Conservation (phyloP, 2,797 vertebrate genomes). For the Mionectes olivaceus region DNA sequence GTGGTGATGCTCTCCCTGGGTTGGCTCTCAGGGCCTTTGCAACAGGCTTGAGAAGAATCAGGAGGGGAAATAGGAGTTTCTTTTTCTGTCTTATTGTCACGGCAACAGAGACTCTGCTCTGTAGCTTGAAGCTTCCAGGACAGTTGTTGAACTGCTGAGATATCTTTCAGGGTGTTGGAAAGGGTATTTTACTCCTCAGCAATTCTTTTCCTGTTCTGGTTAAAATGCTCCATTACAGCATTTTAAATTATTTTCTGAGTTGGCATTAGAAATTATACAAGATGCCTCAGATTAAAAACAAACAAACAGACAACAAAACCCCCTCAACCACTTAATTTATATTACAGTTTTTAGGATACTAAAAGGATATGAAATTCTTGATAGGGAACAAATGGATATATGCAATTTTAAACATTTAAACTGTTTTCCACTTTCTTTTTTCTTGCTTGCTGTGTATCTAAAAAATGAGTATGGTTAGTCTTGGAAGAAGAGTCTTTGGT, state of each 20-base stretch:
- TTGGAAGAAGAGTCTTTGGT: background rate
- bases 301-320: background rate
- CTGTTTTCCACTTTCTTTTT: background rate
- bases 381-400: background rate
- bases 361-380: background rate
- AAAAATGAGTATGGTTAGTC: background rate
- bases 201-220: background rate
- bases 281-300: background rate
- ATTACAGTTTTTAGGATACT: background rate
- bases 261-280: background rate
- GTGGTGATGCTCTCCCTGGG: background rate
- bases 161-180: background rate
- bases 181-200: background rate
- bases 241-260: background rate
- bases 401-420: background rate
- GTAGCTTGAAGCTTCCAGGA: background rate
- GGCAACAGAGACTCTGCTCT: background rate
- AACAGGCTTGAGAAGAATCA: background rate
- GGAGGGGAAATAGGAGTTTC: background rate
- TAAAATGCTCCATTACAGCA: background rate
- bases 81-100: background rate
- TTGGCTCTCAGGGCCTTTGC: background rate
- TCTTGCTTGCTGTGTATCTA: background rate
- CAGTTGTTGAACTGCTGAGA: background rate
- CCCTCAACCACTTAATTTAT: background rate